phyloP scores from a whole-genome alignment of 2,797 vertebrate genomes.

The Trachurus trachurus region DNA sequence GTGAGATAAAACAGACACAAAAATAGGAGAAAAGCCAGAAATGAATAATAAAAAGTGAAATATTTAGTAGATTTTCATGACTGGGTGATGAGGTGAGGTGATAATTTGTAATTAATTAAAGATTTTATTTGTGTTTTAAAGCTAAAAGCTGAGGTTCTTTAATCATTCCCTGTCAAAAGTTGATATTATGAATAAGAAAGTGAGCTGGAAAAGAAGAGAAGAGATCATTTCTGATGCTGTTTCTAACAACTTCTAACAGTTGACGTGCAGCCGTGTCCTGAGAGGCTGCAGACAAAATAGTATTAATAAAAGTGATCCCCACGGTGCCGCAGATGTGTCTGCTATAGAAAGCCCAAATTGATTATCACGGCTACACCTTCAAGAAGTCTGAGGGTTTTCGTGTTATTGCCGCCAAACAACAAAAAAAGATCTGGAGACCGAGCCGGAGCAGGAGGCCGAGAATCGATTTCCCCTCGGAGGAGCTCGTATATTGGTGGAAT shows the following conservation, averaged over 20 bases:
- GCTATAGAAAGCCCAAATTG: constrained; percentile 47
- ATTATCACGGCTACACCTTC: constrained; percentile 53
- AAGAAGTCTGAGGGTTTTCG: constrained; percentile 23
- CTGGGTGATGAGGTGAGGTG: background rate
- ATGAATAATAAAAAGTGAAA: background rate
- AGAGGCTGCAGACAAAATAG: constrained; percentile 31
- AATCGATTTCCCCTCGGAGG: constrained; percentile 50
- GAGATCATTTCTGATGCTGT: constrained; percentile 13
- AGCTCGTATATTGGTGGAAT: constrained; percentile 15
- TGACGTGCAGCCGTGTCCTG: constrained; percentile 22
- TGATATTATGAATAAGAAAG: background rate
- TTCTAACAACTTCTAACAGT: constrained; percentile 23
- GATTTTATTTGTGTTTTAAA: background rate
- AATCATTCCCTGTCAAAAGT: background rate
- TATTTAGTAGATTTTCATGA: background rate
- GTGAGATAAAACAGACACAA: background rate
- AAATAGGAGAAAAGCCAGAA: background rate
- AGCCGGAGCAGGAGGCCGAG: constrained; percentile 11
- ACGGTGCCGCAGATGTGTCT: constrained; percentile 43
- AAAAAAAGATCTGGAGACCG: constrained; percentile 11
- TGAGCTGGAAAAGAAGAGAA: background rate
- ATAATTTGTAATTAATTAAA: background rate
- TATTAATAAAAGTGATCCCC: constrained; percentile 56
- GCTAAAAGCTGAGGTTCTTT: background rate
- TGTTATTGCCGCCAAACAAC: constrained; percentile 12